Evolutionary conservation across 2,888 invertebrate species (phyloP).

Genomic region (Sepioteuthis lessoniana): DNA sequence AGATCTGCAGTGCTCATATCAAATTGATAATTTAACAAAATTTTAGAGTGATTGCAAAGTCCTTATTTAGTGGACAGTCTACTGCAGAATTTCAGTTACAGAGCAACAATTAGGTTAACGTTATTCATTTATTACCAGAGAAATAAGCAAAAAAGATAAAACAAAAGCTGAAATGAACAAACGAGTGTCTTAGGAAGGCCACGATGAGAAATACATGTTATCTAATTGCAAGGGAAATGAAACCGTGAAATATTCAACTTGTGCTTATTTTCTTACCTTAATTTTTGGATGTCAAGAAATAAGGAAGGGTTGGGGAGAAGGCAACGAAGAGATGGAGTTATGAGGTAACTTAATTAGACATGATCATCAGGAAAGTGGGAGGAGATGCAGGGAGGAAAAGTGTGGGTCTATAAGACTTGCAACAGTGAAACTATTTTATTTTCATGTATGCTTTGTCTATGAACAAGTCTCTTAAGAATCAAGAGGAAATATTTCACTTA

Average conservation of each 20-base stretch:
- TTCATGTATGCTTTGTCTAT: too few relatives aligned
- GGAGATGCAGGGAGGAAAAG: background rate
- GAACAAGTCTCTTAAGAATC: too few relatives aligned
- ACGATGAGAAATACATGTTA: background rate
- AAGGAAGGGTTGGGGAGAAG: background rate
- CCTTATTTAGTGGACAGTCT: background rate
- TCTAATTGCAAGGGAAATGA: constrained; percentile 15
- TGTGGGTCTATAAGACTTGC: background rate
- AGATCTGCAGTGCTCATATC: too few relatives aligned
- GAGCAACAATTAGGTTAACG: background rate
- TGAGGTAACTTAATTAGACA: background rate
- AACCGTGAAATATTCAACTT: background rate
- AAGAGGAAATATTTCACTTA: too few relatives aligned
- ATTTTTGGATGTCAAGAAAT: background rate
- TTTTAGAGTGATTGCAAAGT: background rate
- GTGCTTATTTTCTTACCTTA: background rate
- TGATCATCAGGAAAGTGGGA: background rate
- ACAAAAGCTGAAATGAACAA: background rate
- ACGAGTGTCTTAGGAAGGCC: background rate
- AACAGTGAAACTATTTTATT: background rate
- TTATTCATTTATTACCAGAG: background rate
- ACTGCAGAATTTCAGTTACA: background rate
- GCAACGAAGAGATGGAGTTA: background rate
- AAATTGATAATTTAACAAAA: background rate
- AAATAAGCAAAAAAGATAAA: background rate